These are phyloP conservation scores for Chlorodrepanis virens DNA, from an alignment of 2,113 vertebrate genomes.

Conservation along the genomic window DNA sequence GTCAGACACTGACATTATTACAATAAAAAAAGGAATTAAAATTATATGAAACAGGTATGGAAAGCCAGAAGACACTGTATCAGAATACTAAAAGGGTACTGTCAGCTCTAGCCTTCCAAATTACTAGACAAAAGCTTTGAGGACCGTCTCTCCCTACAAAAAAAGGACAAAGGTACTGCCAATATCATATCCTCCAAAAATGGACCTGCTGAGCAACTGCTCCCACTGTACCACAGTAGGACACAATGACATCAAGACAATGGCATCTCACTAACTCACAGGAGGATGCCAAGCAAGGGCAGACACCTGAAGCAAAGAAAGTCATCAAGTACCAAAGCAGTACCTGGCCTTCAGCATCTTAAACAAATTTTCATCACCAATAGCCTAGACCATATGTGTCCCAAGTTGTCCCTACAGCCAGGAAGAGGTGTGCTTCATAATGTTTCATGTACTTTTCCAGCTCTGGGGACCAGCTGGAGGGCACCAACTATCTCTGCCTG, in stretches of 20 bases:
- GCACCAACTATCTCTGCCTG: background rate
- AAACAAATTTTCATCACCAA: background rate
- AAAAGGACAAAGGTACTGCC: background rate
- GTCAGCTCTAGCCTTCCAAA: background rate
- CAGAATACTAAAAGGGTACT: background rate
- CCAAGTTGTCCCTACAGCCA: background rate
- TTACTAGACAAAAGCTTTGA: background rate
- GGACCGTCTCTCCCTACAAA: background rate
- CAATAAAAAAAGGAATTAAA: background rate
- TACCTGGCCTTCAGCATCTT: background rate
- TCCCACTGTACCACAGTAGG: background rate
- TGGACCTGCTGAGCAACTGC: background rate
- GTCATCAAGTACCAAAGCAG: background rate
- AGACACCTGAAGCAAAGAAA: background rate
- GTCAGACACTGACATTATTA: background rate
- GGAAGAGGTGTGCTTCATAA: background rate
- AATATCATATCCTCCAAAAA: background rate
- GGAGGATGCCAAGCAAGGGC: background rate
- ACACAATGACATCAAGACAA: background rate
- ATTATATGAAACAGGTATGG: background rate
- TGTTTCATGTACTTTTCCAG: background rate
- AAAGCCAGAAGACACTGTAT: background rate
- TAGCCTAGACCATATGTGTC: background rate
- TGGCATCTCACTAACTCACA: background rate
- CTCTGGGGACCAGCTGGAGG: background rate